A percentile compares a stretch with the other conserved stretches of the same genome.
Conservation (phyloP, 2,113 vertebrate species). For the Zosterops borbonicus region DNA sequence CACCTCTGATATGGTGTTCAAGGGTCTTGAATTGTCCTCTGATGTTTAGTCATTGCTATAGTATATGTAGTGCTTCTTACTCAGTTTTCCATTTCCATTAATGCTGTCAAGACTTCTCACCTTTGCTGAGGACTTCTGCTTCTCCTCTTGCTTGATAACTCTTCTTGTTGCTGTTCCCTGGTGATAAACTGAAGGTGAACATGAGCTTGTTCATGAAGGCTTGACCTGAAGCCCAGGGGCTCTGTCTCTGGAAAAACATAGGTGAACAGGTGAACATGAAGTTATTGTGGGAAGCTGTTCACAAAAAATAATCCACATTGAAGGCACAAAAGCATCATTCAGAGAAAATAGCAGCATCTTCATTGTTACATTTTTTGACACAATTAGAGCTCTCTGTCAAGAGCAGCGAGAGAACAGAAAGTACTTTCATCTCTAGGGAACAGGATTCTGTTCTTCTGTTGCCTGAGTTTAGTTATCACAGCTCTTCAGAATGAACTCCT, state of each 20-base stretch:
- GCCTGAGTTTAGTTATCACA: rapidly evolving
- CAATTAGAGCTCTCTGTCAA: neutral
- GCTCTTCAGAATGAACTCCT: neutral
- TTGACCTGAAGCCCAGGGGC: neutral
- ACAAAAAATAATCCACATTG: neutral
- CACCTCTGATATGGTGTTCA: neutral
- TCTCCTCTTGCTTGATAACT: neutral
- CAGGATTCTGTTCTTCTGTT: neutral
- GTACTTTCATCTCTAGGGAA: neutral
- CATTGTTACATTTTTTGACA: neutral
- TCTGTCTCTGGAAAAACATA: neutral
- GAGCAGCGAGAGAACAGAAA: neutral
- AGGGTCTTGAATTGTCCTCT: neutral
- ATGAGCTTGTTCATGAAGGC: neutral
- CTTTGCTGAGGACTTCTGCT: neutral
- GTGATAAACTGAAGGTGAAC: neutral
- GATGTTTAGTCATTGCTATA: neutral
- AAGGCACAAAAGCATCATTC: neutral
- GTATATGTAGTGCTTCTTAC: neutral
- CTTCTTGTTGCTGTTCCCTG: neutral
- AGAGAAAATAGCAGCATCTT: neutral
- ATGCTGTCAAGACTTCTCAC: neutral
- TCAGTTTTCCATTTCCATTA: neutral
- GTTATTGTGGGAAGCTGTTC: neutral
- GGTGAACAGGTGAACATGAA: neutral